Percentiles rank a stretch among this genome's conserved stretches.
phyloP scores from a whole-genome alignment of 2,888 invertebrate genomes.

The Drosophila tripunctata region DNA sequence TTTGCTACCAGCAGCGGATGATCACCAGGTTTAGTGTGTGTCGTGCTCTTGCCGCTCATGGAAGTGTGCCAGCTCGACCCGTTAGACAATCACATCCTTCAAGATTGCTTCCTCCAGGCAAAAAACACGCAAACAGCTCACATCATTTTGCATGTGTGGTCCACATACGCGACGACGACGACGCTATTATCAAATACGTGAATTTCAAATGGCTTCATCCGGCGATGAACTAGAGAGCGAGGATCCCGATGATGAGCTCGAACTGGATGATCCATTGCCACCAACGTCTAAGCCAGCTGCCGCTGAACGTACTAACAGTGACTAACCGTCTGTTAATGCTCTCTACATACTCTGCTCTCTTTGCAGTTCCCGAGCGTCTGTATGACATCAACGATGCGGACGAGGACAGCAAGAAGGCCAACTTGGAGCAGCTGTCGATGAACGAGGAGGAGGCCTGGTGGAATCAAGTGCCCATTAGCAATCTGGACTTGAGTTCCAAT shows the following conservation, averaged over 20 bases:
- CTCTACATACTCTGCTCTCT: not conserved
- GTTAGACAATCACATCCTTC: slow-evolving; percentile 51
- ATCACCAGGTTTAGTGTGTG: slow-evolving; percentile 60
- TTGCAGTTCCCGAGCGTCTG: slow-evolving; percentile 89
- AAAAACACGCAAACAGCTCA: slow-evolving; percentile 70
- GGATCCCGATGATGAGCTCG: slow-evolving; percentile 74
- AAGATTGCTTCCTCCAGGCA: slow-evolving; percentile 82
- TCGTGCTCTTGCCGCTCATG: slow-evolving; percentile 31
- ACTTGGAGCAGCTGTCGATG: slow-evolving; percentile 84
- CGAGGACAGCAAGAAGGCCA: slow-evolving; percentile 86
- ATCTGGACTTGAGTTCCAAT: slow-evolving; percentile 92
- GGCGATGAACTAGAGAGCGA: slow-evolving; percentile 78
- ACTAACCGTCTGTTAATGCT: slow-evolving; percentile 6
- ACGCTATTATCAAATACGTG: slow-evolving; percentile 80
- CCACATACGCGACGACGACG: slow-evolving; percentile 78
- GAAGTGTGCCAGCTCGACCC: slow-evolving; percentile 31
- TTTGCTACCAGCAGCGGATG: not conserved
- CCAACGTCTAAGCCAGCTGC: slow-evolving; percentile 23
- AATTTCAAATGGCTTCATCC: slow-evolving; percentile 78
- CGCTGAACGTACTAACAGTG: slow-evolving; percentile 53
- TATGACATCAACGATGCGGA: slow-evolving; percentile 90
- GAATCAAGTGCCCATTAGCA: slow-evolving; percentile 91
- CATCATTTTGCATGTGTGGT: slow-evolving; percentile 82
- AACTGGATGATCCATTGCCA: slow-evolving; percentile 49
- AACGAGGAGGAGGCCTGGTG: slow-evolving; percentile 90